Evolutionary conservation across 2,888 invertebrate genomes (phyloP).

Genomic region (Hoplodrina ambigua): DNA sequence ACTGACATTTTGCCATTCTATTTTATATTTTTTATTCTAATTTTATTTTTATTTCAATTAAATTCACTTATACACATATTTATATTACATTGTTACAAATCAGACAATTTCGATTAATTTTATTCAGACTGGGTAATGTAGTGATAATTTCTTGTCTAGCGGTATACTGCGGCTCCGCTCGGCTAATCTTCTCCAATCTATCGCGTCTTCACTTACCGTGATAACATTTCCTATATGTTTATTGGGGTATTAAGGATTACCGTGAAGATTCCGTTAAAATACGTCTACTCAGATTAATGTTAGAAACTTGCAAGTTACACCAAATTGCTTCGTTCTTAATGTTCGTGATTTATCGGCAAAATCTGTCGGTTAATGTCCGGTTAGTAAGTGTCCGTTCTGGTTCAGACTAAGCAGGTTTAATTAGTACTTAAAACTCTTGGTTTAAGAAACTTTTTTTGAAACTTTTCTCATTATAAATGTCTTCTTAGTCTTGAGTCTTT

Average conservation of each 20-base stretch:
- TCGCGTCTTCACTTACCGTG: conserved; percentile 51
- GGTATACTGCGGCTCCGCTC: conserved; percentile 49
- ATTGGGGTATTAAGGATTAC: conserved; percentile 59
- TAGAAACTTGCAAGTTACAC: conserved; percentile 28
- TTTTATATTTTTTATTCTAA: neutral
- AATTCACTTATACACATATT: neutral
- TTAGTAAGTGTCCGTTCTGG: neutral
- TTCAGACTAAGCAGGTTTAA: neutral
- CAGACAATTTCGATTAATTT: neutral
- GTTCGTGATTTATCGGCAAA: conserved; percentile 40
- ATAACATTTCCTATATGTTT: conserved; percentile 54
- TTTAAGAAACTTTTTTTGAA: too few species aligned
- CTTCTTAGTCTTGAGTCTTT: too few species aligned
- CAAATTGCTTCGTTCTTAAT: conserved; percentile 19
- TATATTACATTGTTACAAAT: neutral
- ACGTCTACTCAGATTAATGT: conserved; percentile 38
- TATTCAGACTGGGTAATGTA: conserved; percentile 14
- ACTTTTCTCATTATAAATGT: too few species aligned
- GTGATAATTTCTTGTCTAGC: conserved; percentile 34
- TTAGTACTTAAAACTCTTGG: too few species aligned
- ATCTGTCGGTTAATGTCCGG: conserved; percentile 18
- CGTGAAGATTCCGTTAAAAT: conserved; percentile 49
- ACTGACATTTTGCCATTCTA: neutral
- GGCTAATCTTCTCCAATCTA: conserved; percentile 47
- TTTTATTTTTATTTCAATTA: conserved; percentile 4